phyloP scores from a whole-genome alignment of 2,113 vertebrate species.

The Calidris pugnax region DNA sequence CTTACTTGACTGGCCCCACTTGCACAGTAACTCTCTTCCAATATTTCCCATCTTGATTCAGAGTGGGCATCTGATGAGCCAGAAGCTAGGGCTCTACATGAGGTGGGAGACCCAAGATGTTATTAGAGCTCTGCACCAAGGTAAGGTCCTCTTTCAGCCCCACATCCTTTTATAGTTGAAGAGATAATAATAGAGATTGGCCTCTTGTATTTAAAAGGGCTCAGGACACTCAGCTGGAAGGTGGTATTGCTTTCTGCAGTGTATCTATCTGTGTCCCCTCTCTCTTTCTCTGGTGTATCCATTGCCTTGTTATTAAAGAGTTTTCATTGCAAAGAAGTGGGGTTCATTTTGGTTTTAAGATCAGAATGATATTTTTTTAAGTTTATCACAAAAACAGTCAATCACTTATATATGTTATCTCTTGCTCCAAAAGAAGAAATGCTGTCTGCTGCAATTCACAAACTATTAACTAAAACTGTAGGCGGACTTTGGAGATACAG shows the following conservation, averaged over 20 bases:
- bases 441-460: not conserved
- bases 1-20: not conserved
- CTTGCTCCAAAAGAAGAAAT: not conserved
- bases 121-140: not conserved
- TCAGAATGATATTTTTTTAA: not conserved
- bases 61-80: not conserved
- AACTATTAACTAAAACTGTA: not conserved
- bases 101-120: not conserved
- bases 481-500: not conserved
- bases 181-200: not conserved
- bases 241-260: not conserved
- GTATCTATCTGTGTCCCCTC: too few species aligned
- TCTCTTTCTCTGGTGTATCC: not conserved
- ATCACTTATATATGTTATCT: not conserved
- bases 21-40: not conserved
- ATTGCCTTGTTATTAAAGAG: not conserved
- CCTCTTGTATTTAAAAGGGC: not conserved
- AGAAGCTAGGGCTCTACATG: not conserved
- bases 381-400: not conserved
- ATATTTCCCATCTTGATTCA: rapidly evolving
- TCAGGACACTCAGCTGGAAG: not conserved
- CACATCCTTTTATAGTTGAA: not conserved
- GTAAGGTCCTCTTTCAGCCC: not conserved
- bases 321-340: not conserved
- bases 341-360: not conserved